A percentile compares a stretch with the other conserved stretches of the same genome.
Evolutionary conservation across 2,113 vertebrate species (phyloP).

Genomic region (Microcebus ravelobensis): DNA sequence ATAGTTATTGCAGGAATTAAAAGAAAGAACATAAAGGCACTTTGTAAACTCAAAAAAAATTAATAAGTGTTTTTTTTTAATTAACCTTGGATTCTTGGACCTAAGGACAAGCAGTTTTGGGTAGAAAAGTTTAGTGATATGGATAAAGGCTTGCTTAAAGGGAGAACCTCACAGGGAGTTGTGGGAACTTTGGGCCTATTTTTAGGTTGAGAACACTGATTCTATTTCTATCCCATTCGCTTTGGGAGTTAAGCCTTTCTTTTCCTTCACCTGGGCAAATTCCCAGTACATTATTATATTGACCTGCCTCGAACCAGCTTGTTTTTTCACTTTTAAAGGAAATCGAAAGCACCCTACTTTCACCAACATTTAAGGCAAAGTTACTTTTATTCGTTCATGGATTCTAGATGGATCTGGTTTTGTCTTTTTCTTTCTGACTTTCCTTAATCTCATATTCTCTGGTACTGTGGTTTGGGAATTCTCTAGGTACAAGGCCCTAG

Average conservation of each 20-base stretch:
- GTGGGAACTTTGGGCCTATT: neutral
- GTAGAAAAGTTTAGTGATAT: neutral
- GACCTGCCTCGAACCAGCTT: neutral
- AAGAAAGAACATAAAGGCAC: conserved; percentile 2
- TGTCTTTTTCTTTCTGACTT: neutral
- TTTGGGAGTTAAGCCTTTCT: neutral
- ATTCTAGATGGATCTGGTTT: neutral
- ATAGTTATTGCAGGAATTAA: neutral
- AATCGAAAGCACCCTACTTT: neutral
- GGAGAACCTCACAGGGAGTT: neutral
- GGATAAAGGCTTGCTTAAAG: neutral
- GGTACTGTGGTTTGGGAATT: neutral
- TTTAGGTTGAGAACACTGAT: neutral
- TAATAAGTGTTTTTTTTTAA: neutral
- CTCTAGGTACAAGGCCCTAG: neutral
- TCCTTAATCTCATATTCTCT: neutral
- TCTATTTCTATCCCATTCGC: neutral
- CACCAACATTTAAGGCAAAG: neutral
- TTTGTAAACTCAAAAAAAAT: conserved; percentile 20
- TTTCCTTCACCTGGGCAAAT: neutral
- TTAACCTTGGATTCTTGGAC: conserved; percentile 1
- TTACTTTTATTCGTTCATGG: conserved; percentile 19
- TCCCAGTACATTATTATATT: neutral
- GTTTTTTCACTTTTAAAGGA: neutral
- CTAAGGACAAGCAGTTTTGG: neutral